Base-by-base conservation (phyloP, 2,113 vertebrate species). In the Porphyrio hochstetteri region DNA sequence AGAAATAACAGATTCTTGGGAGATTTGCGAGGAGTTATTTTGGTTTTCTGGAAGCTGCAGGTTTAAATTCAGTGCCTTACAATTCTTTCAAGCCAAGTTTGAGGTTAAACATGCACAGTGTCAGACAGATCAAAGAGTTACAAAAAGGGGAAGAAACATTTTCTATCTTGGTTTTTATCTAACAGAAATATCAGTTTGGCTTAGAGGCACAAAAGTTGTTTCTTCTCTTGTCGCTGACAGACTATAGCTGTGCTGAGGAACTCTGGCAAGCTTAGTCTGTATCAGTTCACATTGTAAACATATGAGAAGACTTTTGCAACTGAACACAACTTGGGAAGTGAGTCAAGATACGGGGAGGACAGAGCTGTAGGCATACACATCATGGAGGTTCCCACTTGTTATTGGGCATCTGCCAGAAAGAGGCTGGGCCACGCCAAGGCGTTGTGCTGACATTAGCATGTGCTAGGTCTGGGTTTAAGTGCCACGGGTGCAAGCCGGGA, bases 201-300 rank as follows among this genome's bases (percentile, higher is more conserved):
- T 89, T 85, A 65, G 75, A 82, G 48, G 28, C 36, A 69, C 50
- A 16, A 6, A 57, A 28, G 15, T 56, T 65, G 3, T 60, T 78
- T 36, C 57, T 79, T 74, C 46, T n/a, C 46, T 60, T 50, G 27
- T 21, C 13, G 2, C 69, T 77, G 68, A 63, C 60, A 52, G 46
- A 40, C 7, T 13, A 46, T 46, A 40, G 50, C 53, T 76, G 59
- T 53, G 40, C 33, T 76, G 38, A 44, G 31, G 38, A 79, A 48
- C 20, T 35, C 69, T 75, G 57, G 15, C 38, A 77, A 89, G 24
- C 25, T 77, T 27, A 21, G 70, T n/a, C 20, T 69, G 81, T 35
- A 53, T 40, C 38, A 56, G 42, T 68, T 68, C 35, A 36, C 21
- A 5, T 2, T 53, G 61, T 27, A 57, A 87, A 42, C 0, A 0